Evolutionary conservation across 2,888 invertebrate species (phyloP).

Genomic region (Tetragnatha montana): DNA sequence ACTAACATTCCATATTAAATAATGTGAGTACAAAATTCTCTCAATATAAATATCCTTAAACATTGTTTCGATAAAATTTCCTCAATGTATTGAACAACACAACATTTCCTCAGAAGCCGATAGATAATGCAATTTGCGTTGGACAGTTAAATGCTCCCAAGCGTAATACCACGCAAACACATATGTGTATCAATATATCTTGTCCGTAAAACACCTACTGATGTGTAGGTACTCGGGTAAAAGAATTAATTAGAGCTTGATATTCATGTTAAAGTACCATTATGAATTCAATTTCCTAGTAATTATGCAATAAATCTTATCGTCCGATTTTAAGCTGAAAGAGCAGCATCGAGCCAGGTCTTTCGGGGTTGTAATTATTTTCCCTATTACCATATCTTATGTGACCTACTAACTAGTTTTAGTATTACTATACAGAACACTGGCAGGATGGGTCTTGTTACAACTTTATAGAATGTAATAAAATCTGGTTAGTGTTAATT

Average conservation of each 20-base stretch:
- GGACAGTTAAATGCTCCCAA: not conserved
- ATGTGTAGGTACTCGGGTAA: not conserved
- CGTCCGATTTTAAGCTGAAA: not conserved
- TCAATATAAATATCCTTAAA: too few species aligned
- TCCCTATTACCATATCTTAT: not conserved
- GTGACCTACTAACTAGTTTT: not conserved
- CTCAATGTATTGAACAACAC: too few species aligned
- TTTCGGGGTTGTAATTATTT: not conserved
- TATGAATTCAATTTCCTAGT: not conserved
- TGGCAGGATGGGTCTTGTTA: not conserved
- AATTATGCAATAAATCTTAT: not conserved
- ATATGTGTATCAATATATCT: not conserved
- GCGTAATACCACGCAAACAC: not conserved
- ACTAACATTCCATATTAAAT: too few species aligned
- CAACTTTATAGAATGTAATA: not conserved
- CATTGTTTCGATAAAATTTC: too few species aligned
- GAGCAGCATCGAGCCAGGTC: not conserved
- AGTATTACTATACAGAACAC: not conserved
- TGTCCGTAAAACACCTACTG: not conserved
- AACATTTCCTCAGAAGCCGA: too few species aligned
- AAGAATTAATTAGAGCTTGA: not conserved
- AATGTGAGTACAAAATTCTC: too few species aligned
- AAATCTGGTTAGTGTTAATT: not conserved
- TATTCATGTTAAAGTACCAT: not conserved
- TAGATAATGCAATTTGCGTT: not conserved